Evolutionary conservation across 2,888 invertebrate genomes (phyloP).

Genomic region (Ophion slaviceki): DNA sequence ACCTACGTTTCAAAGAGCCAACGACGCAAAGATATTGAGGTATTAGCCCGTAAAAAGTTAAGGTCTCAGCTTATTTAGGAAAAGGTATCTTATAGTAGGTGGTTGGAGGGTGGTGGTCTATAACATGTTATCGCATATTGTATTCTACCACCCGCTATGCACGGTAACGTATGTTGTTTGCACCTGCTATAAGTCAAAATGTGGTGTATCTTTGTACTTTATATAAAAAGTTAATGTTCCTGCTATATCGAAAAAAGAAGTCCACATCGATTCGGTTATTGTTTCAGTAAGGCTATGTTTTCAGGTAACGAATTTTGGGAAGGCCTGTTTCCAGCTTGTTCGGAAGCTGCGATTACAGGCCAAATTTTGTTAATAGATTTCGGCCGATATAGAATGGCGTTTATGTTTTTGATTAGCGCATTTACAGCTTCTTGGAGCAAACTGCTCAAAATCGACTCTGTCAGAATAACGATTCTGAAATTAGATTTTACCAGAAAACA

Average conservation of each 20-base stretch:
- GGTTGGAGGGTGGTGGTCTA: neutral
- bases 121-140: neutral
- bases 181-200: neutral
- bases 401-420: no score
- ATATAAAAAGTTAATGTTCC: neutral
- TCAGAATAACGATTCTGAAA: neutral
- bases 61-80: slow-evolving; percentile 46
- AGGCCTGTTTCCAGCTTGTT: no score
- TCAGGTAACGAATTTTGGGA: no score
- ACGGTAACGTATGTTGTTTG: neutral
- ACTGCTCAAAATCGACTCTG: neutral
- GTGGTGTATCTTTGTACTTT: neutral
- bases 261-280: no score
- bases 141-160: neutral
- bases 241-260: neutral
- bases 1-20: slow-evolving; percentile 4
- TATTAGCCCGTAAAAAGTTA: slow-evolving; percentile 46
- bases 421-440: neutral
- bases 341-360: no score
- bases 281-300: no score
- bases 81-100: neutral
- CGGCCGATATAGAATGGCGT: no score
- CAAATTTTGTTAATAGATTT: no score
- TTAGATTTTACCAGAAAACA: no score
- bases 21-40: slow-evolving; percentile 36